These are phyloP conservation scores for Agapetus fuscipes DNA, from an alignment of 2,888 invertebrate genomes.

Conservation along the genomic window DNA sequence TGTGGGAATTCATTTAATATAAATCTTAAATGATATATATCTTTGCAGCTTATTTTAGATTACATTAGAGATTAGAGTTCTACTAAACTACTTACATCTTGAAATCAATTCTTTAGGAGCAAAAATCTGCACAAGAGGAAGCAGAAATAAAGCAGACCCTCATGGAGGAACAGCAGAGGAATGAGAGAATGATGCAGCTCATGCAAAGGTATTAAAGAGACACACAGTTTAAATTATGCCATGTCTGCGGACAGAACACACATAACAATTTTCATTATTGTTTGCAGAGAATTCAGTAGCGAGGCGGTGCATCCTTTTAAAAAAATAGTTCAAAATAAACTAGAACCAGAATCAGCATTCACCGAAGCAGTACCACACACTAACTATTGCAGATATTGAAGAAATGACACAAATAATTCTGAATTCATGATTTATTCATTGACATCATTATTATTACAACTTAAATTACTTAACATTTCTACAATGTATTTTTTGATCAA, in stretches of 20 bases:
- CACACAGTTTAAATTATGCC: background rate
- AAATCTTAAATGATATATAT: background rate
- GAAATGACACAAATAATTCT: background rate
- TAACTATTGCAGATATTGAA: slow-evolving; percentile 9
- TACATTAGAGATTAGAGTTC: no score
- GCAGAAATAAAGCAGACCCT: slow-evolving; percentile 3
- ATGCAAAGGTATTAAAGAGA: slow-evolving; percentile 12
- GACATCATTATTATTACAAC: no score
- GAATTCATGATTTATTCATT: background rate
- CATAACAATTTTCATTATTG: background rate
- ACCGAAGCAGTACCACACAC: slow-evolving; percentile 3
- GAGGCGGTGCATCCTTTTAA: slow-evolving; percentile 15
- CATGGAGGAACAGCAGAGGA: slow-evolving; percentile 10
- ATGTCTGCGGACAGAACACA: background rate
- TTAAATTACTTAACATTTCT: no score
- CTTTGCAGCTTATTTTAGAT: no score
- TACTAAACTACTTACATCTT: no score
- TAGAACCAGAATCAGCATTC: background rate
- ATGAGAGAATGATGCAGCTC: slow-evolving; percentile 12
- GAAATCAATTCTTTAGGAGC: no score
- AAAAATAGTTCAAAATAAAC: slow-evolving; percentile 4
- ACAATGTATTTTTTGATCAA: no score
- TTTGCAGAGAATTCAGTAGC: slow-evolving; percentile 11
- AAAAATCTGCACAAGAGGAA: background rate
- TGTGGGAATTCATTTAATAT: background rate